phyloP scores from a whole-genome alignment of 1,140 invertebrate genomes.

The Lepidurus couesii region DNA sequence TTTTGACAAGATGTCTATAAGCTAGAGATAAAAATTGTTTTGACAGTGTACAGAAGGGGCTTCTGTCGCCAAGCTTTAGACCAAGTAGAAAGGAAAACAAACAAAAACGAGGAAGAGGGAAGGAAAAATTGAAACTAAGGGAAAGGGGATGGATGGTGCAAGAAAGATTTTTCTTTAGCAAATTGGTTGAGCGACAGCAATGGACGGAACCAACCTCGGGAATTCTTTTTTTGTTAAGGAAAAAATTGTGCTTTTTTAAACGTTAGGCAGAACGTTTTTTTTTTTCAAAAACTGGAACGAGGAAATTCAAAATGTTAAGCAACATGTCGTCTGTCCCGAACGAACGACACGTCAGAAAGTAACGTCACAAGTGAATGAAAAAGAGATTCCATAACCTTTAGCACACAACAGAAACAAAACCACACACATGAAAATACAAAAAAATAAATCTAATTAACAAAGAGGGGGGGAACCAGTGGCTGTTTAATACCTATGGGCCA shows the following conservation, averaged over 20 bases:
- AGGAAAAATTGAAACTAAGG: not conserved
- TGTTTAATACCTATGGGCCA: not conserved
- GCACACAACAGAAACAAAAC: not conserved
- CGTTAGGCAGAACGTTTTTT: not conserved
- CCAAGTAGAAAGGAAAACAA: not conserved
- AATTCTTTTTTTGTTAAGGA: not conserved
- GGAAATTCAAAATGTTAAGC: not conserved
- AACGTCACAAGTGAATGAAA: not conserved
- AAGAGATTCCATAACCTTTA: not conserved
- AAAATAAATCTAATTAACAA: not conserved
- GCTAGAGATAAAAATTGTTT: no score
- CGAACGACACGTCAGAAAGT: not conserved
- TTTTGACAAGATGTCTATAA: no score
- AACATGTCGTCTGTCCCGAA: not conserved
- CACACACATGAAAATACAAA: not conserved
- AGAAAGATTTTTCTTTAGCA: not conserved
- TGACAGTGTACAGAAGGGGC: no score
- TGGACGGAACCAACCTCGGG: slow-evolving; percentile 20
- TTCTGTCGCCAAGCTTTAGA: no score
- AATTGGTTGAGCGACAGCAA: slow-evolving; percentile 21
- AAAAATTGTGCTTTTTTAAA: not conserved
- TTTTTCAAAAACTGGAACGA: not conserved
- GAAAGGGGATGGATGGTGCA: not conserved
- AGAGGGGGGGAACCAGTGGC: not conserved
- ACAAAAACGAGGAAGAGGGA: not conserved